phyloP scores from a whole-genome alignment of 2,113 vertebrate genomes.

The Sander lucioperca region DNA sequence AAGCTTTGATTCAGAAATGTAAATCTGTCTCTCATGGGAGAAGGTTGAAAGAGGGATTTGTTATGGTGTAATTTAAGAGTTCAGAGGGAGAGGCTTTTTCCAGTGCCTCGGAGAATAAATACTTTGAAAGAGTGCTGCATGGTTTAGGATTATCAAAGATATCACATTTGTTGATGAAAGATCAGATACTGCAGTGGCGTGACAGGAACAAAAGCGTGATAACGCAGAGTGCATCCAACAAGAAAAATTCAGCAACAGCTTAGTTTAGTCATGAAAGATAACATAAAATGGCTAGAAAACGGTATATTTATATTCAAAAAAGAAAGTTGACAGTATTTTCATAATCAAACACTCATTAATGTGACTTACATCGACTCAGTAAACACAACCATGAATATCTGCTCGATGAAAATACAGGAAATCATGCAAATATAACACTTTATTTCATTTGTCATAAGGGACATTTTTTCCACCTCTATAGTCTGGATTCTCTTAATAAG shows the following conservation, averaged over 20 bases:
- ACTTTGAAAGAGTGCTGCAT: not conserved
- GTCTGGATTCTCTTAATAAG: slow-evolving; percentile 75
- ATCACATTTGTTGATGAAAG: slow-evolving; percentile 3
- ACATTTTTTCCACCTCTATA: slow-evolving; percentile 77
- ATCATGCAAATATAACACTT: slow-evolving; percentile 90
- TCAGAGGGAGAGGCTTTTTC: slow-evolving; percentile 10
- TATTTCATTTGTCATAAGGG: slow-evolving; percentile 79
- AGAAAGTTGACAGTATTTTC: slow-evolving; percentile 67
- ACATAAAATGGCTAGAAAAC: slow-evolving; percentile 54
- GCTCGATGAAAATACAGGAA: slow-evolving; percentile 84
- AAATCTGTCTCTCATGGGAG: slow-evolving; percentile 41
- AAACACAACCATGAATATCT: slow-evolving; percentile 81
- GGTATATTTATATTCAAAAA: slow-evolving; percentile 70
- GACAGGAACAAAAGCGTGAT: not conserved
- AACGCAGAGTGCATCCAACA: slow-evolving; percentile 4
- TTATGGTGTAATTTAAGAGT: slow-evolving; percentile 40
- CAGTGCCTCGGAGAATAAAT: not conserved
- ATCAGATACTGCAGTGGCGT: not conserved
- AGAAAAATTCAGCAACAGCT: slow-evolving; percentile 44
- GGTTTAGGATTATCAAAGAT: slow-evolving; percentile 24
- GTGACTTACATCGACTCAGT: slow-evolving; percentile 78
- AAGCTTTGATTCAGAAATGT: slow-evolving; percentile 49
- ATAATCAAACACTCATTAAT: slow-evolving; percentile 67
- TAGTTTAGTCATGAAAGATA: slow-evolving; percentile 55
- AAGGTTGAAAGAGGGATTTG: slow-evolving; percentile 38